Percentiles rank a stretch among this genome's conserved stretches.
These are phyloP conservation scores for Andrena marginata DNA, from an alignment of 2,888 invertebrate genomes.

Conservation along the genomic window DNA sequence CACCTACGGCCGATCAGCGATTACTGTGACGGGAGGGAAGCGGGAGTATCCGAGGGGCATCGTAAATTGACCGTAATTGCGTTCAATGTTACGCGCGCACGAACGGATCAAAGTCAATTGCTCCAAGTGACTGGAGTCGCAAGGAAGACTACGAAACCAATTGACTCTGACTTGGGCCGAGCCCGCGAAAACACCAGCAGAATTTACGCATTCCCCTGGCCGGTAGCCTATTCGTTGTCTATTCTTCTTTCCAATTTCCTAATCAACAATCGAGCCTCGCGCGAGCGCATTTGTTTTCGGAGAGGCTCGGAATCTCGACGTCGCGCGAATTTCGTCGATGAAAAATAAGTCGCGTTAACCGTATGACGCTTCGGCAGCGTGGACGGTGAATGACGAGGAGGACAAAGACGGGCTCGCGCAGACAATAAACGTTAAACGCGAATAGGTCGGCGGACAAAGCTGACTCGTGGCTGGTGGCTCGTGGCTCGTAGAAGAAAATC, in stretches of 20 bases:
- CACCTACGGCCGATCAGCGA: slow-evolving; percentile 59
- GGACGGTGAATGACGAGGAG: slow-evolving; percentile 60
- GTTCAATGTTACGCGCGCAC: slow-evolving; percentile 83
- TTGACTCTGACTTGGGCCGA: slow-evolving; percentile 49
- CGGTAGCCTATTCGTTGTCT: not conserved
- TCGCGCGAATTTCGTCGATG: slow-evolving; percentile 52
- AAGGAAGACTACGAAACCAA: slow-evolving; percentile 71
- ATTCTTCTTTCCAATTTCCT: not conserved
- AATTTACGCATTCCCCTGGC: not conserved
- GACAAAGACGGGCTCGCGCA: slow-evolving; percentile 62
- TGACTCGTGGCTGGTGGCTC: slow-evolving; percentile 34
- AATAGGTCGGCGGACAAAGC: slow-evolving; percentile 63
- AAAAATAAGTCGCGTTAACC: slow-evolving; percentile 59
- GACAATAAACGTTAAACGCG: slow-evolving; percentile 67
- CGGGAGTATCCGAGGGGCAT: slow-evolving; percentile 65
- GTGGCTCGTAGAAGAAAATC: slow-evolving; percentile 61
- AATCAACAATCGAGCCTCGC: not conserved
- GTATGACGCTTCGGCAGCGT: slow-evolving; percentile 21
- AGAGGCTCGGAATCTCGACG: not conserved
- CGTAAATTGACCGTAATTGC: slow-evolving; percentile 84
- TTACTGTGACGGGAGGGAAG: slow-evolving; percentile 47
- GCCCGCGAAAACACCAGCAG: not conserved
- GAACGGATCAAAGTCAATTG: slow-evolving; percentile 84
- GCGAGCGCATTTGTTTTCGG: not conserved
- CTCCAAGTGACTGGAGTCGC: slow-evolving; percentile 76